Evolutionary conservation across 2,113 vertebrate genomes (phyloP), one percentile per base, ranked within the genome.

Genomic region (Oxygymnocypris stewartii): DNA sequence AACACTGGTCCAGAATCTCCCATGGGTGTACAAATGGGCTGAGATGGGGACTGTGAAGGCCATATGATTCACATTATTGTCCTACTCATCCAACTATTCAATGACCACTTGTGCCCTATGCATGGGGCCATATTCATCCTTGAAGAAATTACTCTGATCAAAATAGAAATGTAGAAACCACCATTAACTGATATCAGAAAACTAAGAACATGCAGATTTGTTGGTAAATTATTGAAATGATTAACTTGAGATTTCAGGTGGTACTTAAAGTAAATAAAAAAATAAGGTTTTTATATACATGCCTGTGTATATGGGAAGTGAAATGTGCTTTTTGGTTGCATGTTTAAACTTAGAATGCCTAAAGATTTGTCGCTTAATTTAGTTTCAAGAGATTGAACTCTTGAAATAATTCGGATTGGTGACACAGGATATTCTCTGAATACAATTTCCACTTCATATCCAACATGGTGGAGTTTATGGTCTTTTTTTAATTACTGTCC

Each of bases 311-410:
- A 40, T 40, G 5, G 14, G 31, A n/a, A 13, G 35, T 23, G 23
- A 79, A 79, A 79, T 40, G 10, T 37, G 31, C 2, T 13, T 40
- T 40, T 79, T n/a, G 35, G 20, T 79, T 57, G 23, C 11, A 25
- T 61, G 54, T 79, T 61, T 12, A 40, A 40, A n/a, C 78, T 59
- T 40, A 79, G 57, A 59, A 79, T 51, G 49, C 49, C 49, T 54
- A 16, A 59, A 79, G 51, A 79, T 79, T 8, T 59, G 35, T 59
- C 42, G 35, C 35, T 20, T 79, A 59, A 54, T 79, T 40, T 57
- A 11, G 10, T 57, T 40, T 79, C 31, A 61, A 40, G 51, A 37
- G 18, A 16, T 51, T 51, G 13, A 59, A 79, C 31, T 61, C 20
- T 61, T 79, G 54, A 61, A 35, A 42, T 61, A 6, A 79, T 40